phyloP scores from a whole-genome alignment of 2,113 vertebrate genomes.

The Psilopsiagon aymara region DNA sequence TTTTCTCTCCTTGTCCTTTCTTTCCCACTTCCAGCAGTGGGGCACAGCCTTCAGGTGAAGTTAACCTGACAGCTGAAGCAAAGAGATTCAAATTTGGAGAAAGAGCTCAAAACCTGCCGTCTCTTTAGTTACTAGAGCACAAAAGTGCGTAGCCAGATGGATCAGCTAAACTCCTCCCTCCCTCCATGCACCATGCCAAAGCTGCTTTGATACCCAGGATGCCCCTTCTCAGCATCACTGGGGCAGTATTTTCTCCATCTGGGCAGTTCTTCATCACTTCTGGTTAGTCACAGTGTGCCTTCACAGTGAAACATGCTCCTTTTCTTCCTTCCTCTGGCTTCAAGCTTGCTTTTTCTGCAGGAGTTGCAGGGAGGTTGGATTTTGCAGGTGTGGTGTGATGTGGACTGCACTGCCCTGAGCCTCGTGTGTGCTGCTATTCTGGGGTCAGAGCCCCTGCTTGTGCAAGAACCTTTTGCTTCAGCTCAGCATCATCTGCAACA shows the following conservation, averaged over 20 bases:
- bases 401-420: neutral
- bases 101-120: neutral
- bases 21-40: neutral
- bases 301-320: neutral
- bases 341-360: neutral
- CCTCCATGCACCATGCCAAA: neutral
- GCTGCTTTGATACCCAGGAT: neutral
- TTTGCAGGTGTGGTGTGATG: neutral
- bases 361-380: neutral
- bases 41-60: neutral
- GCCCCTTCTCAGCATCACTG: neutral
- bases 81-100: neutral
- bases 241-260: neutral
- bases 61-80: neutral
- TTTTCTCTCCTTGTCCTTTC: neutral
- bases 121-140: neutral
- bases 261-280: fast-evolving
- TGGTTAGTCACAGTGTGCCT: neutral
- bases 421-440: neutral
- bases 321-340: neutral
- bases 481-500: neutral
- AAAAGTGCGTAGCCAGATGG: fast-evolving
- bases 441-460: neutral
- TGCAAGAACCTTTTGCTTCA: neutral
- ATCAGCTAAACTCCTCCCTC: no score